phyloP scores from a whole-genome alignment of 1,140 invertebrate species.

The Drosophila obscura region DNA sequence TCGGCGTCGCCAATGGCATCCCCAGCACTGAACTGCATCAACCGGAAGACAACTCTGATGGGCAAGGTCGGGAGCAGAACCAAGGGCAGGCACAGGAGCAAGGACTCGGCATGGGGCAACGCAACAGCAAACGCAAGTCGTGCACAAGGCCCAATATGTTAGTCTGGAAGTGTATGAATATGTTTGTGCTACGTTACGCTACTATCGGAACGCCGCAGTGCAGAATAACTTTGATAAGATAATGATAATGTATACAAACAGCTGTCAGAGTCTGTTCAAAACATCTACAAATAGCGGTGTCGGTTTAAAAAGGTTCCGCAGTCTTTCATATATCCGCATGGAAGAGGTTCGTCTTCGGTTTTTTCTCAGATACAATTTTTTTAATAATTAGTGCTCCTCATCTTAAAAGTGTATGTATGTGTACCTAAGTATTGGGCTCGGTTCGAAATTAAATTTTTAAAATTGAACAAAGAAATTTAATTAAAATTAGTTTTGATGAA shows the following conservation, averaged over 20 bases:
- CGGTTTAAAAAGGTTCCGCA: slow-evolving; percentile 1
- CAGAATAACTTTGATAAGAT: slow-evolving; percentile 47
- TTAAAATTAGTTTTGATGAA: too few relatives aligned
- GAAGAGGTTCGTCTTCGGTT: too few relatives aligned
- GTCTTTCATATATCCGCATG: neutral
- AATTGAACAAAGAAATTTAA: too few relatives aligned
- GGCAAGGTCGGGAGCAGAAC: too few relatives aligned
- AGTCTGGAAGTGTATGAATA: slow-evolving; percentile 20
- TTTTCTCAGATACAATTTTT: neutral
- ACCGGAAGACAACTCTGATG: slow-evolving; percentile 16
- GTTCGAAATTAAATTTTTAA: too few relatives aligned
- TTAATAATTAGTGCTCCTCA: too few relatives aligned
- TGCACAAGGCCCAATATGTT: slow-evolving; percentile 32
- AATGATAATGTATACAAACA: slow-evolving; percentile 55
- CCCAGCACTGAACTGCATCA: slow-evolving; percentile 69
- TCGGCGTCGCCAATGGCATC: slow-evolving; percentile 78
- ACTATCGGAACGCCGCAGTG: slow-evolving; percentile 55
- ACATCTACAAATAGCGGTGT: slow-evolving; percentile 29
- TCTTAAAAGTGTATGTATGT: too few relatives aligned
- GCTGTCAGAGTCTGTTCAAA: slow-evolving; percentile 23
- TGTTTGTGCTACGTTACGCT: slow-evolving; percentile 44
- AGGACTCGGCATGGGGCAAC: slow-evolving; percentile 8
- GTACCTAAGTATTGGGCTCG: too few relatives aligned
- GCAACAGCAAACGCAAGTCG: slow-evolving; percentile 12
- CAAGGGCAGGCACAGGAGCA: slow-evolving; percentile 13